These are phyloP conservation scores for Cygnus atratus DNA, from an alignment of 2,113 vertebrate genomes.

Conservation along the genomic window DNA sequence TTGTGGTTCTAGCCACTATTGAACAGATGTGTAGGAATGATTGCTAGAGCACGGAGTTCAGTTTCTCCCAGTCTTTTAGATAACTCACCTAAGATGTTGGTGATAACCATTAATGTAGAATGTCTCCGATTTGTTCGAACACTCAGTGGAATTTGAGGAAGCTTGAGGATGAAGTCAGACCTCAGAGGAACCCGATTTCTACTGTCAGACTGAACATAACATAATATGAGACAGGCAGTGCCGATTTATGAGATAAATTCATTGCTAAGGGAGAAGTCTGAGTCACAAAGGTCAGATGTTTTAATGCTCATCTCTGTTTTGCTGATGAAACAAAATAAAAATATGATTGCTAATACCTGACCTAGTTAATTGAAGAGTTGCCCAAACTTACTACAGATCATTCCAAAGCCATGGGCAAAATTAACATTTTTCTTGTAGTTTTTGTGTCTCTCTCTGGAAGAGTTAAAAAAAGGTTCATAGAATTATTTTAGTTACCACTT, in stretches of 20 bases:
- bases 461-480: neutral
- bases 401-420: neutral
- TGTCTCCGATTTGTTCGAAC: neutral
- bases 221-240: neutral
- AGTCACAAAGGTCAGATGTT: neutral
- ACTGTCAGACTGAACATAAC: neutral
- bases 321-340: neutral
- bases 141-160: neutral
- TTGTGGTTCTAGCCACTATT: neutral
- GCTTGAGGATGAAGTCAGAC: neutral
- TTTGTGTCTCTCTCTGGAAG: neutral
- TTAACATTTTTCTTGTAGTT: neutral
- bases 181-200: neutral
- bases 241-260: neutral
- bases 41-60: neutral
- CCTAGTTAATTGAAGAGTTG: neutral
- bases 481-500: neutral
- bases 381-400: neutral
- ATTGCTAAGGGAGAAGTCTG: neutral
- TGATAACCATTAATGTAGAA: neutral
- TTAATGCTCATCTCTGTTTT: neutral
- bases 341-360: neutral
- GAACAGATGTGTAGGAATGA: neutral
- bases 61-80: neutral
- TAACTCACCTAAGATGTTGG: neutral